phyloP scores from a whole-genome alignment of 2,113 vertebrate species.

The Bagarius yarrelli region DNA sequence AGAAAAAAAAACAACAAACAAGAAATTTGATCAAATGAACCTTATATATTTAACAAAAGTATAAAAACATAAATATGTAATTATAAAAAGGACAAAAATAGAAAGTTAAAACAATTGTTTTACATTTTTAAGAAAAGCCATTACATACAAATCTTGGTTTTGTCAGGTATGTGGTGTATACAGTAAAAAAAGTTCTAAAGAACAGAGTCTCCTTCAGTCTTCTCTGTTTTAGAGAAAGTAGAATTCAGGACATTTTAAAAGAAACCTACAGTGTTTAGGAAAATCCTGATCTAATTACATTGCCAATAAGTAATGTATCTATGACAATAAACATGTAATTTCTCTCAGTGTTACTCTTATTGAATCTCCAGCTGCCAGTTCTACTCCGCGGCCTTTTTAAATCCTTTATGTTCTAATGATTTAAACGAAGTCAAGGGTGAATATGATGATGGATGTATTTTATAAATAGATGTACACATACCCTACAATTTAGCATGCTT shows the following conservation, averaged over 20 bases:
- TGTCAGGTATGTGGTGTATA: conserved; percentile 7
- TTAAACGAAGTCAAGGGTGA: not conserved
- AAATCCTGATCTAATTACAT: conserved; percentile 18
- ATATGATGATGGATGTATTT: not conserved
- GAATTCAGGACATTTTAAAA: conserved; percentile 33
- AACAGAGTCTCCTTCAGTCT: conserved; percentile 29
- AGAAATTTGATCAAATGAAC: conserved; percentile 41
- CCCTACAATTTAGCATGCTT: not conserved
- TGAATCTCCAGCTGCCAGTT: not conserved
- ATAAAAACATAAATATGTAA: conserved; percentile 31
- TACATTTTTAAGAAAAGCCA: conserved; percentile 35
- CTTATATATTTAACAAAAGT: conserved; percentile 12
- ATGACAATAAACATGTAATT: conserved; percentile 9
- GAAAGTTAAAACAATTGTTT: conserved; percentile 46
- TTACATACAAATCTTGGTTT: conserved; percentile 31
- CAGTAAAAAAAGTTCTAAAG: conserved; percentile 15
- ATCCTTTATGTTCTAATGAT: not conserved
- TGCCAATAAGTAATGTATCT: not conserved
- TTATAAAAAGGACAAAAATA: conserved; percentile 45
- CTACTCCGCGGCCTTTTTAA: not conserved
- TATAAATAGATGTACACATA: not conserved
- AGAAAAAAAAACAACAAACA: conserved; percentile 15
- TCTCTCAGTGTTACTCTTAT: not conserved
- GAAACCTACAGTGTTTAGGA: conserved; percentile 34
- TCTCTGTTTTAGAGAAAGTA: conserved; percentile 30